Conservation (phyloP, 2,888 invertebrate genomes). For the Phytoseiulus persimilis region DNA sequence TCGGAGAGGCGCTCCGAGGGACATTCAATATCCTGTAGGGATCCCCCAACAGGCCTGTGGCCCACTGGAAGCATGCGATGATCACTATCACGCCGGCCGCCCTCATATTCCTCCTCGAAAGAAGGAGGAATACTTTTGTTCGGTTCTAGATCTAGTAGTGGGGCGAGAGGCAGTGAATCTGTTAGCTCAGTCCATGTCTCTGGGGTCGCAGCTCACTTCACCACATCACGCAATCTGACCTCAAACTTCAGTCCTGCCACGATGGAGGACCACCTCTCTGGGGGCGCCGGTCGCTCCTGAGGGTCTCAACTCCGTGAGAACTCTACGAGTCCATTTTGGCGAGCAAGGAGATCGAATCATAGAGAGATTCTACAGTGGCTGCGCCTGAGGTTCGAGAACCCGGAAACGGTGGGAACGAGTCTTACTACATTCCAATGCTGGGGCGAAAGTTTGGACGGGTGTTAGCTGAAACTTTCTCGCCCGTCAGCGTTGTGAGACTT, state of each 20-base stretch:
- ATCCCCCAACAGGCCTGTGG: conserved; percentile 56
- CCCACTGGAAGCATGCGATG: conserved; percentile 27
- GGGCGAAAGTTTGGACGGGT: neutral
- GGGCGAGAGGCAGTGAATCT: conserved; percentile 5
- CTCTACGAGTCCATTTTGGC: conserved; percentile 39
- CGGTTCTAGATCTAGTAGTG: neutral
- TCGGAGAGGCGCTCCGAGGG: conserved; percentile 62
- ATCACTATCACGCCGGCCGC: neutral
- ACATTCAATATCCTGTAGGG: conserved; percentile 77
- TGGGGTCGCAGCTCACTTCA: neutral
- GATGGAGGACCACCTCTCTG: neutral
- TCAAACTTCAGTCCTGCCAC: neutral
- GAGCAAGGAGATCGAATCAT: conserved; percentile 32
- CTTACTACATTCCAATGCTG: neutral
- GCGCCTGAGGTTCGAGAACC: neutral
- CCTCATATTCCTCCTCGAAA: neutral
- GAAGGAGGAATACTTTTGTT: neutral
- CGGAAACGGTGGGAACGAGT: neutral
- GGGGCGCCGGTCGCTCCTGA: neutral
- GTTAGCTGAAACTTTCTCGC: neutral
- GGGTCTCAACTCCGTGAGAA: neutral
- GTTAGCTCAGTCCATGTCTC: neutral
- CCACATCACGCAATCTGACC: neutral
- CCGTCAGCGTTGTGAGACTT: too few relatives aligned
- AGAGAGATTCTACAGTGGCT: neutral